A percentile compares a stretch with the other conserved stretches of the same genome.
Evolutionary conservation across 2,797 vertebrate species (phyloP).

Genomic region (Oryzias dopingdopingensis): DNA sequence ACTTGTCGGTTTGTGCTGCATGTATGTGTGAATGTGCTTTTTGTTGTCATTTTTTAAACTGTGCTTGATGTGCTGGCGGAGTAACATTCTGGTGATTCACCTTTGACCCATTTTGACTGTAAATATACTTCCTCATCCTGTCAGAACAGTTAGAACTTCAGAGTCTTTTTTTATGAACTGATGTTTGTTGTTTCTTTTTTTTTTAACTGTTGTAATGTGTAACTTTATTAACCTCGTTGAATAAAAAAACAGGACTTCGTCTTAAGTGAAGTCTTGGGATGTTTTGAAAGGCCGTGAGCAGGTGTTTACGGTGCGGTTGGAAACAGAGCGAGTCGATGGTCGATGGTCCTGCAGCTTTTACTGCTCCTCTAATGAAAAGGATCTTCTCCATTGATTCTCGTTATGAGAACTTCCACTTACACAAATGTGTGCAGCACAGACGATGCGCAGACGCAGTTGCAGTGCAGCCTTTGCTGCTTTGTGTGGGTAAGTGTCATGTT

Average conservation of each 20-base stretch:
- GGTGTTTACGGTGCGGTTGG: background rate
- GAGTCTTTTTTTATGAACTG: conserved; percentile 62
- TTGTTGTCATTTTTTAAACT: conserved; percentile 23
- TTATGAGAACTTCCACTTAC: conserved; percentile 18
- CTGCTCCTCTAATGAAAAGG: conserved; percentile 52
- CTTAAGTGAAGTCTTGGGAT: conserved; percentile 44
- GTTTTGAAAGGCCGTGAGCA: conserved; percentile 8
- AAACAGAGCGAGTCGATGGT: conserved; percentile 23
- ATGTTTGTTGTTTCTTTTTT: conserved; percentile 32
- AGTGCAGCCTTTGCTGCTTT: conserved; percentile 45
- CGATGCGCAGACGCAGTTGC: conserved; percentile 23
- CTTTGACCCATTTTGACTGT: conserved; percentile 57
- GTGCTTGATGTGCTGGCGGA: conserved; percentile 43
- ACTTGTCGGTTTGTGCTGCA: conserved; percentile 75
- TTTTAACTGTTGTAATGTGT: conserved; percentile 74
- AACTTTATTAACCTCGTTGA: conserved; percentile 65
- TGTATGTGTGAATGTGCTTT: conserved; percentile 62
- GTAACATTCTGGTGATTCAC: conserved; percentile 54
- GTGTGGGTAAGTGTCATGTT: conserved; percentile 56
- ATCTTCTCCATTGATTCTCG: conserved; percentile 55
- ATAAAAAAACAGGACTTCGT: conserved; percentile 54
- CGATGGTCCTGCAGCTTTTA: conserved; percentile 28
- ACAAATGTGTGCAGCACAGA: conserved; percentile 16
- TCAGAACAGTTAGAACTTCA: conserved; percentile 43
- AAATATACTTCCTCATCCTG: conserved; percentile 60